These are phyloP conservation scores for Cottus gobio DNA, from an alignment of 2,113 vertebrate genomes.

Conservation along the genomic window DNA sequence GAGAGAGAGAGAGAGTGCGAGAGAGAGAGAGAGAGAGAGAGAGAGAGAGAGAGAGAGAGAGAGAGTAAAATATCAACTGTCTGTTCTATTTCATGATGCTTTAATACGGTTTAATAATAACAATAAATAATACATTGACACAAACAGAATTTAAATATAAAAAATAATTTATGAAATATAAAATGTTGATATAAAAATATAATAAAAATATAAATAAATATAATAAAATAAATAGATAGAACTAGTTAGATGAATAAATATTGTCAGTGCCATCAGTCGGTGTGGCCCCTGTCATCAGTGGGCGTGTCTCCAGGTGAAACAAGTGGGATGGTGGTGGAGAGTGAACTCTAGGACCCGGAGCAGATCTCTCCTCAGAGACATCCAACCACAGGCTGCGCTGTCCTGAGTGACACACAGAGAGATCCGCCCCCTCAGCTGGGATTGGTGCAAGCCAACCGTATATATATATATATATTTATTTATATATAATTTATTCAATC, in stretches of 20 bases:
- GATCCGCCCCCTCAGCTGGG: conserved; percentile 15
- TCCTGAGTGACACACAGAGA: conserved; percentile 48
- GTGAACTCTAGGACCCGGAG: conserved; percentile 15
- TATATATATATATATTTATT: neutral
- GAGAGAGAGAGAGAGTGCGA: too few relatives aligned
- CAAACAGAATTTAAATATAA: neutral
- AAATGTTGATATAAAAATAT: neutral
- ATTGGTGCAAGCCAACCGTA: conserved; percentile 18
- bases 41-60: too few relatives aligned
- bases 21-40: too few relatives aligned
- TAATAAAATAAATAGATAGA: conserved; percentile 5
- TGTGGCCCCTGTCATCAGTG: neutral
- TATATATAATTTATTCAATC: neutral
- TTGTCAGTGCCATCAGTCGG: neutral
- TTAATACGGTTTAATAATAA: conserved; percentile 9
- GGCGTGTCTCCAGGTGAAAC: conserved; percentile 35
- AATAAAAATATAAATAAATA: conserved; percentile 8
- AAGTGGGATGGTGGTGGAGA: neutral
- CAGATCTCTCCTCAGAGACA: conserved; percentile 56
- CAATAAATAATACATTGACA: neutral
- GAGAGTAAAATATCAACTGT: too few relatives aligned
- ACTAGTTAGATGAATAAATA: conserved; percentile 5
- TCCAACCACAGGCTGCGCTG: conserved; percentile 54
- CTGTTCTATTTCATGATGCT: conserved; percentile 22
- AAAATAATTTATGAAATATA: neutral